Evolutionary conservation across 2,113 vertebrate genomes (phyloP), one percentile per base, ranked within the genome.

Genomic region (Sander vitreus): DNA sequence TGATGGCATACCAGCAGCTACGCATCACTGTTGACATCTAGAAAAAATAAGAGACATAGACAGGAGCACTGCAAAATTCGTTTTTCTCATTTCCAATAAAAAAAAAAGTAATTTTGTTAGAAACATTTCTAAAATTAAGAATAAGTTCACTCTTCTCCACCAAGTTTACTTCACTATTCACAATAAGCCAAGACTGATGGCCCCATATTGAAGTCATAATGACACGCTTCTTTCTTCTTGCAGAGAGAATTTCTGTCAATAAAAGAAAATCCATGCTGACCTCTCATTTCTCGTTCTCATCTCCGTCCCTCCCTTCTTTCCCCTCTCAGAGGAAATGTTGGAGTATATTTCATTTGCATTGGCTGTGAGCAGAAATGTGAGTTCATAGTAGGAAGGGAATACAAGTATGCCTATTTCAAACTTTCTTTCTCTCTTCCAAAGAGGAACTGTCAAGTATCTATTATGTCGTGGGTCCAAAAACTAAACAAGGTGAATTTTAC

Each of bases 401-500:
- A 62, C 63, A 90, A 47, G 47, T 58, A 62, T 51, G 51, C 71
- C 63, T 15, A 43, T 63, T 55, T 84, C 51, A 27, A 87, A 86
- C 73, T 79, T 77, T 43, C 39, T 73, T 67, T 18, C 63, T 21
- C 16, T 69, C 62, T 50, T 78, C 65, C 19, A 36, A 76, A 64
- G 21, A 85, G 39, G 47, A 66, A 33, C 57, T 57, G 58, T 63
- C 73, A 76, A 58, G 50, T n/a, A 62, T 89, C 63, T 53, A 14
- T 72, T 53, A 14, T 72, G 73, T 68, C 73, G 78, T 58, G 36
- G 68, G 21, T 70, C 74, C 76, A 73, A 51, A 63, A 58, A 25
- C 39, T 5, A 70, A 88, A 83, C 33, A 62, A 68, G 79, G 81
- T 50, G 74, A 74, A 81, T 89, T 90, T 91, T 81, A 66, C 45